Evolutionary conservation across 2,113 vertebrate species (phyloP).

Genomic region (Thunnus thynnus): DNA sequence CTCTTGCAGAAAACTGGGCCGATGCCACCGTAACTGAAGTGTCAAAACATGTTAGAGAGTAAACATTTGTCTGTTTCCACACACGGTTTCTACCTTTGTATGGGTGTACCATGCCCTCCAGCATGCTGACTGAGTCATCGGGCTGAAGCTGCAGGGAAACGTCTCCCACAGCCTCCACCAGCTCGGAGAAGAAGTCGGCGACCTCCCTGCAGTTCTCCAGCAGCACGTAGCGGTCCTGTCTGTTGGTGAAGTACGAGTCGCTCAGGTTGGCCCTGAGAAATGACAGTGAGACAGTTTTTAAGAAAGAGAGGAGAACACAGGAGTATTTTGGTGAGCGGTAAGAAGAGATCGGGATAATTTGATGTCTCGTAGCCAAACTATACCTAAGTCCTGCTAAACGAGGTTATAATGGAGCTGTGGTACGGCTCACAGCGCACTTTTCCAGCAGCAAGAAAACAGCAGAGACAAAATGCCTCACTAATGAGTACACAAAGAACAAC

Average conservation of each 20-base stretch:
- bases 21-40: constrained; percentile 14
- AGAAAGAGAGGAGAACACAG: neutral
- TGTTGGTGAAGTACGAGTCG: constrained; percentile 98
- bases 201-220: constrained; percentile 92
- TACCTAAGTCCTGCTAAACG: no score
- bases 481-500: neutral
- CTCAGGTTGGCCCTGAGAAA: constrained; percentile 93
- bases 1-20: constrained; percentile 12
- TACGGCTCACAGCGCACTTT: no score
- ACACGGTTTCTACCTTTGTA: constrained; percentile 88
- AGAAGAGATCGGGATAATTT: neutral
- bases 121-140: constrained; percentile 88
- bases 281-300: neutral
- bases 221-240: constrained; percentile 97
- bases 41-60: constrained; percentile 44
- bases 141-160: constrained; percentile 92
- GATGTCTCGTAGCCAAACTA: no score
- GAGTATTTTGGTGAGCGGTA: neutral
- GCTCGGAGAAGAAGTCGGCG: constrained; percentile 93
- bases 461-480: neutral
- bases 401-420: no score
- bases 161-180: constrained; percentile 92
- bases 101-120: constrained; percentile 94
- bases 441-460: no score
- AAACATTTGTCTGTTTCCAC: neutral